Base-by-base conservation (phyloP, 2,113 vertebrate genomes). In the Sceloporus tristichus region DNA sequence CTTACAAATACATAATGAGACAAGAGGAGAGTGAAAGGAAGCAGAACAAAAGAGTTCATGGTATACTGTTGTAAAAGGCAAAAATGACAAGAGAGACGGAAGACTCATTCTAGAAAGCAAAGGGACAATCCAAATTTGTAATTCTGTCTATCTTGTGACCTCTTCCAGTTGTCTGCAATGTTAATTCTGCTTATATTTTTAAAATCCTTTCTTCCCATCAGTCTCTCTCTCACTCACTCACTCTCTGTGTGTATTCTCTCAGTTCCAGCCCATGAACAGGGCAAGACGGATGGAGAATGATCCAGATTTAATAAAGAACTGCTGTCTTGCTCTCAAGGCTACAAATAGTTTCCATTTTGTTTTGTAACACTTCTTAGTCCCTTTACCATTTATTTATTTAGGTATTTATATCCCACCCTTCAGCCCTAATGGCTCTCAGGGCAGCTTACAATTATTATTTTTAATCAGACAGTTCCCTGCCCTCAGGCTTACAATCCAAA, bases 181-280 rank as follows among this genome's bases (percentile, higher is more conserved):
- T 48, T 74, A 71, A 81, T 79, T 74, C 75, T 56, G 42, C 68
- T 84, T 56, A 38, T 42, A 48, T 65, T 89, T 90, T 1, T 11
- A 84, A 92, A 94, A 89, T 90, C 78, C 88, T 73, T 62, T 88
- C 59, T 90, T 80, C 78, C 38, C 74, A n/a, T n/a, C 16, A 59
- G 48, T 84, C 65, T 80, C 89, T 54, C 48, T 48, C 48, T 48
- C 4, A 5, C 9, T 62, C 62, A 70, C 23, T 4, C 21, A 84
- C 59, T 62, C n/a, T 81, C 18, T 62, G n/a, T 73, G 9, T 66
- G 34, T 0, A 23, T 18, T 71, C 29, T 42, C 16, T 3, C 4
- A 74, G 5, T 18, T 48, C 59, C 25, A 77, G 25, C 56, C 38
- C 56, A 62, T 56, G 56, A 25, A 56, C 76, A 9, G 1, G 19